Evolutionary conservation across 2,113 vertebrate species (phyloP).

Genomic region (Formicarius rufipectus): DNA sequence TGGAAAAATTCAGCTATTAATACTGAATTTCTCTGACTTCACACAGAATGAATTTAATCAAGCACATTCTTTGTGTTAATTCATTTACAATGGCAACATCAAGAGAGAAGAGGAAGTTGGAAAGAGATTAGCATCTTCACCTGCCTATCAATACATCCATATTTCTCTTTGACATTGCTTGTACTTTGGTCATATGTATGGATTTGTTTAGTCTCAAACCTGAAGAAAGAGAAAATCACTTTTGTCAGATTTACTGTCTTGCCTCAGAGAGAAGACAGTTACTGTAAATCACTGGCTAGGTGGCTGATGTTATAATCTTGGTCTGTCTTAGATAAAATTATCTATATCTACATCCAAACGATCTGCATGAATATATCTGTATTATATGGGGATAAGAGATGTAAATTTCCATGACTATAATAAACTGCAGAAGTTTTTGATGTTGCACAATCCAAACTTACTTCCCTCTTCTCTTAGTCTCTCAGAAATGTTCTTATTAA

Average conservation of each 20-base stretch:
- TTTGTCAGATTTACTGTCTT: neutral
- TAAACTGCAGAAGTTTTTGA: neutral
- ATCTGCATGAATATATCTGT: neutral
- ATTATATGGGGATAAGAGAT: neutral
- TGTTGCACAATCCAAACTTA: neutral
- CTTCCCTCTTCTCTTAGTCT: neutral
- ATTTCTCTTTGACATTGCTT: neutral
- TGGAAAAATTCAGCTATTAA: neutral
- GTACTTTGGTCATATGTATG: neutral
- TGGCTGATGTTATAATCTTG: neutral
- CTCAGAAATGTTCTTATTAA: neutral
- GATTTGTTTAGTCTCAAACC: neutral
- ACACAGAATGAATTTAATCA: neutral
- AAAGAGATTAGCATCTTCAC: neutral
- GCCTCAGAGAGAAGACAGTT: neutral
- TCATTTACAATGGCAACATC: neutral
- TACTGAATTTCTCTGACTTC: neutral
- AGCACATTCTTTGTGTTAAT: neutral
- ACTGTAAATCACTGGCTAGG: neutral
- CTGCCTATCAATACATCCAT: neutral
- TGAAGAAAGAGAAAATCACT: neutral
- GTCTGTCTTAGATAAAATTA: neutral
- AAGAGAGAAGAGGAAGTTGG: neutral
- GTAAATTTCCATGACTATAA: neutral
- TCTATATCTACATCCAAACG: neutral